Evolutionary conservation across 2,888 invertebrate species (phyloP).

Genomic region (Digitonthophagus gazella): DNA sequence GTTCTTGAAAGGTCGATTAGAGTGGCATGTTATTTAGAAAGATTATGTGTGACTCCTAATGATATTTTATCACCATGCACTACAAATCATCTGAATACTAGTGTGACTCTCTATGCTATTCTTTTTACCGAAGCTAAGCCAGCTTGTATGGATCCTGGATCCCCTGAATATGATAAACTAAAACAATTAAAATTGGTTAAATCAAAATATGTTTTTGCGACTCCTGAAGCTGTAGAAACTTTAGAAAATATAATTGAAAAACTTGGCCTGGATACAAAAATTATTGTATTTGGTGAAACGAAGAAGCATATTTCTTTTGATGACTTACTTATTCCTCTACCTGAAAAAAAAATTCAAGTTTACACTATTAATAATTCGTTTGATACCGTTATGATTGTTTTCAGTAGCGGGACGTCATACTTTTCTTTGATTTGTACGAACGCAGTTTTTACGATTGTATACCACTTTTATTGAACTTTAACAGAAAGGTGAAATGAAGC

Average conservation of each 20-base stretch:
- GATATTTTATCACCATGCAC: too few relatives aligned
- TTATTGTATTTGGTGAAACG: slow-evolving; percentile 30
- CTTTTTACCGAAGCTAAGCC: too few relatives aligned
- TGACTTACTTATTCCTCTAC: too few relatives aligned
- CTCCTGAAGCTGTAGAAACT: slow-evolving; percentile 16
- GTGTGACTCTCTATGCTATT: slow-evolving; percentile 50
- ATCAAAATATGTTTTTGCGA: slow-evolving; percentile 32
- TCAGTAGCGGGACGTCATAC: slow-evolving; percentile 34
- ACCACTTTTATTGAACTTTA: too few relatives aligned
- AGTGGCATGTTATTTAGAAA: too few relatives aligned
- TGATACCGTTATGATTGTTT: too few relatives aligned
- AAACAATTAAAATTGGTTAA: too few relatives aligned
- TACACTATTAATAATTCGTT: slow-evolving; percentile 8
- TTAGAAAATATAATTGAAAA: slow-evolving; percentile 25
- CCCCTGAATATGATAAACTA: slow-evolving; percentile 27
- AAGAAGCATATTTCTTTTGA: slow-evolving; percentile 22
- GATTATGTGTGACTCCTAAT: too few relatives aligned
- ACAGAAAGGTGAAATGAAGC: too few relatives aligned
- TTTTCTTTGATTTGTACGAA: too few relatives aligned
- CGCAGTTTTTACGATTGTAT: too few relatives aligned
- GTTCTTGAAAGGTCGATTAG: too few relatives aligned
- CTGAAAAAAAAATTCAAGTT: slow-evolving; percentile 28
- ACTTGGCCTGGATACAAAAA: slow-evolving; percentile 20
- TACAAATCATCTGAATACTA: slow-evolving; percentile 46
- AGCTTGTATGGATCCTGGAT: slow-evolving; percentile 27